Evolutionary conservation across 2,888 invertebrate species (phyloP), one percentile per base, ranked within the genome.

Genomic region (Zygaena filipendulae): DNA sequence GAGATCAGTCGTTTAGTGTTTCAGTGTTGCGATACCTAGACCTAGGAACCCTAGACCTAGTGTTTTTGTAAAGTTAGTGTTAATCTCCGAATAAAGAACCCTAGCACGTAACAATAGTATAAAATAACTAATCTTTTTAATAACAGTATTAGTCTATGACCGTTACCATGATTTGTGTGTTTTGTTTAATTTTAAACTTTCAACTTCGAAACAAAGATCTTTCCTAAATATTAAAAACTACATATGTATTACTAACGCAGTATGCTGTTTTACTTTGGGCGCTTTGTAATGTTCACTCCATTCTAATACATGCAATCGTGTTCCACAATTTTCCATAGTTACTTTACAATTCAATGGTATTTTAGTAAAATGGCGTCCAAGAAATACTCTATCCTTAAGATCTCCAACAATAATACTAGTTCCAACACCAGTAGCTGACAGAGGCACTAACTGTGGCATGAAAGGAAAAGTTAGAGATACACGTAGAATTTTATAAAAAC

Each of bases 351-450:
- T 49, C 25, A 82, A 50, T 1, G 61, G 61, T 30, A 72, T 63
- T 49, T 79, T 83, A 40, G 87, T 87, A 45, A 89, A 85, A 47
- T 87, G 75, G 3, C 82, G 70, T 3, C 88, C 88, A 23, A 88
- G 75, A 35, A 83, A 59, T 25, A 86, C 63, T 11, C 81, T 83
- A 21, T 83, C 80, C 27, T 87, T 67, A 1, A 69, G 55, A 1
- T 88, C 87, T 23, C 85, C 82, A 8, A 85, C 82, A 12, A 83
- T 45, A 35, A 90, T 84, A 36, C 86, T 86, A 1, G 86, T 84
- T 3, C 90, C 90, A 22, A 82, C 60, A 8, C 88, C 90, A 35
- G 75, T 79, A 1, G 84, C 87, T 13, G 67, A 68, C 20, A 89
- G 45, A 3, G 82, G 72, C 9, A 79, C 60, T 21, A 64, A 36